Percentiles rank a stretch among this genome's conserved stretches.
Conservation (phyloP, 2,797 vertebrate species). For the Arrhamphus sclerolepis region DNA sequence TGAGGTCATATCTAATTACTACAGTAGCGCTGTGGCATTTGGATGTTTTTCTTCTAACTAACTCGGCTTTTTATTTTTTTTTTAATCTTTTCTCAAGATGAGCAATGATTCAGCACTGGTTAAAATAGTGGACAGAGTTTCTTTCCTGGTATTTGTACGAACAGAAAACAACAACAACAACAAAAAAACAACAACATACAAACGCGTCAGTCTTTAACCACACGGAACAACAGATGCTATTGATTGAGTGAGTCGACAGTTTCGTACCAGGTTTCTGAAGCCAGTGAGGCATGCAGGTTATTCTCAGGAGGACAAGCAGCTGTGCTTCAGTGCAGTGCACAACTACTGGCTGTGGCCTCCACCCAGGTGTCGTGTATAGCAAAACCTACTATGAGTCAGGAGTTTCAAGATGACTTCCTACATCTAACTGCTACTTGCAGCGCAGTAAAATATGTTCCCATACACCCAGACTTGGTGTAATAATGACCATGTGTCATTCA, state of each 20-base stretch:
- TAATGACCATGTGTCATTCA: conserved; percentile 29
- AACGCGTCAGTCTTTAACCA: conserved; percentile 18
- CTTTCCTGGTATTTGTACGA: conserved; percentile 46
- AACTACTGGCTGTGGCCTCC: conserved; percentile 35
- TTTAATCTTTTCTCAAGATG: conserved; percentile 10
- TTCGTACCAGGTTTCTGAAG: conserved; percentile 45
- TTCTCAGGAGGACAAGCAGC: conserved; percentile 26
- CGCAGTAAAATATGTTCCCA: conserved; percentile 47
- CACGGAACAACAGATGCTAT: conserved; percentile 45
- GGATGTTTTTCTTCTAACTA: conserved; percentile 34
- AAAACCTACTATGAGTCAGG: conserved; percentile 55
- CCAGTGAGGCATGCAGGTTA: conserved; percentile 12
- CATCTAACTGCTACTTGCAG: conserved; percentile 43
- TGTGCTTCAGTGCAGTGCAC: conserved; percentile 12
- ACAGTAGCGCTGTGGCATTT: conserved; percentile 36
- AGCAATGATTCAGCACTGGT: conserved; percentile 55
- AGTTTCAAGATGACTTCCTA: conserved; percentile 50
- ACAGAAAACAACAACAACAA: neutral
- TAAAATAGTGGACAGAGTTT: conserved; percentile 39
- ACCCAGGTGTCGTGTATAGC: conserved; percentile 56
- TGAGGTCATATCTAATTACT: conserved; percentile 46
- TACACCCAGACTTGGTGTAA: conserved; percentile 12
- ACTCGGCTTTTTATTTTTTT: conserved; percentile 1
- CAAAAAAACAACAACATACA: conserved; percentile 19
- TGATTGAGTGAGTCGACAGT: conserved; percentile 58